These are phyloP conservation scores for Bujurquina vittata DNA, from an alignment of 2,113 vertebrate genomes.

Conservation along the genomic window DNA sequence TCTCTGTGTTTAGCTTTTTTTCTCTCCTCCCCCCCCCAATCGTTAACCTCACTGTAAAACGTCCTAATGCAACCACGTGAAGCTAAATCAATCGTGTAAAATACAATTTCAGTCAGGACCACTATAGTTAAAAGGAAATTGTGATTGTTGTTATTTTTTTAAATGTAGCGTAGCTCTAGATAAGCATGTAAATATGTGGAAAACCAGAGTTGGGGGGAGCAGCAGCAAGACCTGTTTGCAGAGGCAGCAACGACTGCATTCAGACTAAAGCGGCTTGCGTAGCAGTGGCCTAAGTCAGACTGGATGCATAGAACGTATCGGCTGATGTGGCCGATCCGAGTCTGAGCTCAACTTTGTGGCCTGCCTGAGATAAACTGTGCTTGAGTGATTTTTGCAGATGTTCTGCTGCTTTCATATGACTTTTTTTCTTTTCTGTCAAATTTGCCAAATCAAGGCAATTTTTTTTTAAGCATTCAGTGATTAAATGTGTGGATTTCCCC, in stretches of 20 bases:
- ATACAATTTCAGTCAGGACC: not conserved
- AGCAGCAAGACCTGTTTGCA: slow-evolving; percentile 6
- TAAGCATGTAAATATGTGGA: not conserved
- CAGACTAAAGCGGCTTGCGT: not conserved
- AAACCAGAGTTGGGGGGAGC: not conserved
- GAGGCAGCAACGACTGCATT: not conserved
- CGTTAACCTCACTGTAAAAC: not conserved
- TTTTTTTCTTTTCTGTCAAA: not conserved
- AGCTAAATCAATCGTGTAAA: not conserved
- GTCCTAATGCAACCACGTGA: not conserved
- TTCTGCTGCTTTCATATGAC: not conserved
- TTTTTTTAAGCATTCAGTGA: not conserved
- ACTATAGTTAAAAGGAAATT: not conserved
- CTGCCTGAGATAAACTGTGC: not conserved
- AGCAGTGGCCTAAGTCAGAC: not conserved
- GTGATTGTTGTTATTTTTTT: not conserved
- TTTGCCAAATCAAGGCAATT: not conserved
- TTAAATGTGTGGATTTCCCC: not conserved
- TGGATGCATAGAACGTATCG: not conserved
- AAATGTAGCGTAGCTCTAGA: not conserved
- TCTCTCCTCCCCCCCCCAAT: accelerated
- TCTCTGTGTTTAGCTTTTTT: not conserved
- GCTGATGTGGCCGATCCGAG: not conserved
- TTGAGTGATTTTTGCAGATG: not conserved
- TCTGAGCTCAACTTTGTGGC: not conserved